Evolutionary conservation across 30 jellyfish, hydroid and myxozoan genomes (phyloP).

Genomic region (Mastigias papua): DNA sequence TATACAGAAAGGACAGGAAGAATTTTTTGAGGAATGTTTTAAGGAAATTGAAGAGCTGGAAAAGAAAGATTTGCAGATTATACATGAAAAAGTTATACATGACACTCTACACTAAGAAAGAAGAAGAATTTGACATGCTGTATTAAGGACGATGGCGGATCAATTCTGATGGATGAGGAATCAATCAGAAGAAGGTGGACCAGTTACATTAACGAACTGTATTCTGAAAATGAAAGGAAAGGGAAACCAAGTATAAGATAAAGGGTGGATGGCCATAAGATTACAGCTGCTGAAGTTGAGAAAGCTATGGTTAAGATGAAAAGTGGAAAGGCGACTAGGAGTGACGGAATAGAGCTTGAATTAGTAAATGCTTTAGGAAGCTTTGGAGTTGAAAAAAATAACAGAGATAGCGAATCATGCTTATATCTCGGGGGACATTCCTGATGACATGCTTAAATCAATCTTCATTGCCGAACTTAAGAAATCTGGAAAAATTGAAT

Average conservation of each 20-base stretch:
- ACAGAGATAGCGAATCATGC: slow-evolving; percentile 10
- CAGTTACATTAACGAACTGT: slow-evolving; percentile 16
- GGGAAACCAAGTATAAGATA: neutral
- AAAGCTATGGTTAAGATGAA: slow-evolving; percentile 27
- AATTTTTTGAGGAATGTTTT: neutral
- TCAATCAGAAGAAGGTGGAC: slow-evolving; percentile 25
- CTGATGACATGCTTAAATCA: neutral
- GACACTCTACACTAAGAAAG: slow-evolving; percentile 2
- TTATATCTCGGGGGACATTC: slow-evolving; percentile 8
- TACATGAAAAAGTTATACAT: neutral
- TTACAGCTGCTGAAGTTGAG: slow-evolving; percentile 8
- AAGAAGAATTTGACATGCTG: slow-evolving; percentile 15
- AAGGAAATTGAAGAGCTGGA: slow-evolving; percentile 30
- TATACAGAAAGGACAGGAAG: slow-evolving; percentile 19
- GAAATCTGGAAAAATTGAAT: neutral
- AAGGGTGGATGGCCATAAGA: slow-evolving; percentile 3
- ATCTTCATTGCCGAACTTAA: slow-evolving; percentile 16
- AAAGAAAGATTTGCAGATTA: slow-evolving; percentile 10
- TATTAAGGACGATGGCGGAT: slow-evolving; percentile 36
- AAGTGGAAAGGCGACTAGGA: slow-evolving; percentile 31
- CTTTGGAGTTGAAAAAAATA: slow-evolving; percentile 16
- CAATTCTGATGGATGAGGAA: slow-evolving; percentile 46
- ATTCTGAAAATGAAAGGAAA: slow-evolving; percentile 19
- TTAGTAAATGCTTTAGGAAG: slow-evolving; percentile 2
- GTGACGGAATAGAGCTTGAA: neutral